Conservation (phyloP, 2,888 invertebrate genomes). For the Hydriomena furcata region DNA sequence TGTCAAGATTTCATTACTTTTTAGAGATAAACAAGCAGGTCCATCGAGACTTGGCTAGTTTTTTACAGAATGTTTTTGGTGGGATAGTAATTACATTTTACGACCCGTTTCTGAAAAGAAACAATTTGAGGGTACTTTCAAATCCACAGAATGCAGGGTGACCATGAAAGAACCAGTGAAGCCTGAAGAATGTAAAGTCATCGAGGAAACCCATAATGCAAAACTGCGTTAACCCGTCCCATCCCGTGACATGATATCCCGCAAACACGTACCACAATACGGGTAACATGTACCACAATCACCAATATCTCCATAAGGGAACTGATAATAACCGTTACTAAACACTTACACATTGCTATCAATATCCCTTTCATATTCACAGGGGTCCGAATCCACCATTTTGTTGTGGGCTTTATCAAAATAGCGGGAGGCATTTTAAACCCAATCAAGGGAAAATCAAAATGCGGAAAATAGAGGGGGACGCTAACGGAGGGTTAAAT, state of each 20-base stretch:
- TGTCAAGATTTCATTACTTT: too few species aligned
- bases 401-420: conserved; percentile 70
- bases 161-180: too few species aligned
- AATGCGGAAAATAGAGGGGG: conserved; percentile 79
- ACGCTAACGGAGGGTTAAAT: conserved; percentile 78
- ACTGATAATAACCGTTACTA: conserved; percentile 30
- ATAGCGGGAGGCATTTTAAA: conserved; percentile 77
- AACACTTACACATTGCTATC: conserved; percentile 38
- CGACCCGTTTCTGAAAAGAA: too few species aligned
- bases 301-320: conserved; percentile 15
- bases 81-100: too few species aligned
- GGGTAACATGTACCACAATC: conserved; percentile 12
- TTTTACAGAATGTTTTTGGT: too few species aligned
- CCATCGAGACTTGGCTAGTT: too few species aligned
- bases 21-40: too few species aligned
- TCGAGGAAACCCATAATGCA: neutral
- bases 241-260: conserved; percentile 2
- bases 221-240: neutral
- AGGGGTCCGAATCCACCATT: conserved; percentile 59
- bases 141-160: too few species aligned
- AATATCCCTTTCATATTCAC: conserved; percentile 51
- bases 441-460: conserved; percentile 81
- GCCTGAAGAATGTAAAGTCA: conserved; percentile 1
- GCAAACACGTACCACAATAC: conserved; percentile 9
- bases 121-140: too few species aligned